Conservation (phyloP, 2,113 vertebrate genomes). For the Thunnus maccoyii region DNA sequence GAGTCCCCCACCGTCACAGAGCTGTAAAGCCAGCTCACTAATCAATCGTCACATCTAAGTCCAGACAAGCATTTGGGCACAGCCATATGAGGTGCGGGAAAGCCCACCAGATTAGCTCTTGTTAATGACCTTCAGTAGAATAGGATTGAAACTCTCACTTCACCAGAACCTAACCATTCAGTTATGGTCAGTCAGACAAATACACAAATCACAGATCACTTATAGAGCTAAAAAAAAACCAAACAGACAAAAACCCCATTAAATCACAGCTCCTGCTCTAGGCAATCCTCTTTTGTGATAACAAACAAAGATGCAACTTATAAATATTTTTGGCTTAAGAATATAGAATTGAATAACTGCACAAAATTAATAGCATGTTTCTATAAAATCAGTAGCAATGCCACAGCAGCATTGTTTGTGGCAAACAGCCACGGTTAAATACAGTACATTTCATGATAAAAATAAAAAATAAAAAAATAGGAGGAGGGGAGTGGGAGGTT, state of each 20-base stretch:
- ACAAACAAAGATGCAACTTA: no score
- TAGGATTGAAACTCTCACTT: conserved; percentile 4
- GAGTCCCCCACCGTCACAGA: background rate
- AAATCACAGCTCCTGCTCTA: background rate
- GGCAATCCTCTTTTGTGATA: background rate
- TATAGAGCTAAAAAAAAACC: background rate
- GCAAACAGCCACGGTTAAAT: no score
- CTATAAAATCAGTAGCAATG: background rate
- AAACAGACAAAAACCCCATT: background rate
- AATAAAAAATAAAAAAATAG: no score
- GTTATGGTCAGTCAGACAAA: background rate
- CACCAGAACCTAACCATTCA: background rate
- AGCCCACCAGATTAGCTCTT: conserved; percentile 27
- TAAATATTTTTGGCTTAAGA: no score
- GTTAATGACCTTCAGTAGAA: conserved; percentile 34
- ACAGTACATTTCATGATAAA: no score
- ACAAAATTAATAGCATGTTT: no score
- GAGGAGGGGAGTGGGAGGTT: no score
- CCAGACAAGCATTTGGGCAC: conserved; percentile 17
- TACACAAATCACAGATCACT: background rate
- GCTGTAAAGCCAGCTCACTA: conserved; percentile 35
- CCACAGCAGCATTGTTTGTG: background rate
- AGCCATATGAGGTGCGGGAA: conserved; percentile 20
- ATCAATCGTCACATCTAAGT: conserved; percentile 42
- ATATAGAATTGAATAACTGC: no score